Evolutionary conservation across 2,888 invertebrate species (phyloP).

Genomic region (Napeogenes sylphis): DNA sequence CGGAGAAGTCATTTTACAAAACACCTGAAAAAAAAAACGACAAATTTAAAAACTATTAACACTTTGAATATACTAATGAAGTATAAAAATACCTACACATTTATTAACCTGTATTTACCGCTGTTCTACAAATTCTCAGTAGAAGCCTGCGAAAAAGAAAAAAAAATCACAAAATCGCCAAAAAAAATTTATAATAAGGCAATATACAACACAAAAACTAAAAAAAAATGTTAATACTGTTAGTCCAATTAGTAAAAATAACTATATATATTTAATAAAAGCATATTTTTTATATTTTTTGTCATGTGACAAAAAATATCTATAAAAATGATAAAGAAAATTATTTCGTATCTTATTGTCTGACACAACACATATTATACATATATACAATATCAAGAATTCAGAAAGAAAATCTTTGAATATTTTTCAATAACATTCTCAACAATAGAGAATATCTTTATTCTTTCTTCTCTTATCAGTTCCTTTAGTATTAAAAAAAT

Average conservation of each 20-base stretch:
- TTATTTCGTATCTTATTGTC: too few relatives aligned
- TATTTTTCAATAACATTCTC: too few relatives aligned
- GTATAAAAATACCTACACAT: conserved; percentile 41
- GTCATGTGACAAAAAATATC: too few relatives aligned
- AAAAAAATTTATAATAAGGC: conserved; percentile 6
- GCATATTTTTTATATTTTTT: too few relatives aligned
- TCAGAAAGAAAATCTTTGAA: too few relatives aligned
- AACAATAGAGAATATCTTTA: too few relatives aligned
- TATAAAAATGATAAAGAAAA: too few relatives aligned
- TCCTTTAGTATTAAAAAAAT: too few relatives aligned
- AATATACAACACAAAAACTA: conserved; percentile 4
- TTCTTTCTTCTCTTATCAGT: too few relatives aligned
- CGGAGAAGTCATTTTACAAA: conserved; percentile 35
- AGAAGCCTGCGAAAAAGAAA: conserved; percentile 54
- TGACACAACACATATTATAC: too few relatives aligned
- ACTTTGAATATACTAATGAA: conserved; percentile 10
- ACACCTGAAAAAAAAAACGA: conserved; percentile 43
- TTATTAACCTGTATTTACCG: conserved; percentile 29
- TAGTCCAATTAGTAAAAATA: conserved; percentile 2
- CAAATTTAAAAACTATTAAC: conserved; percentile 5
- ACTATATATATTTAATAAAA: too few relatives aligned
- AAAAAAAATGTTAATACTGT: conserved; percentile 9
- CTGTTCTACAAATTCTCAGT: conserved; percentile 42
- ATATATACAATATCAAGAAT: too few relatives aligned
- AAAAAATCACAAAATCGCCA: conserved; percentile 34